Conservation (phyloP, 1,140 invertebrate species). For the Nasonia giraulti region DNA sequence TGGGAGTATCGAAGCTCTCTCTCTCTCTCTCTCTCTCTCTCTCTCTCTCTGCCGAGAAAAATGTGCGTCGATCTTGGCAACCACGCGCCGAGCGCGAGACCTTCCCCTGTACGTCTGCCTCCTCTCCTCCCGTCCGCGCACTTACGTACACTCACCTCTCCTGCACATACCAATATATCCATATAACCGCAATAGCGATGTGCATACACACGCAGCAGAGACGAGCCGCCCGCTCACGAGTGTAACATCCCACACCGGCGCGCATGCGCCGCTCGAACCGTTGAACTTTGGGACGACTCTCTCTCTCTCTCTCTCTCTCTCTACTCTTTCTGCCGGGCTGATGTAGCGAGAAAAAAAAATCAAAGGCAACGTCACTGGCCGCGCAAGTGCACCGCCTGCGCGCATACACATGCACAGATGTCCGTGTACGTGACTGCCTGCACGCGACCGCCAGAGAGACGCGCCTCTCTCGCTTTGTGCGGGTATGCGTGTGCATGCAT, state of each 20-base stretch:
- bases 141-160: background rate
- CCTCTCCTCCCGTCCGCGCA: no score
- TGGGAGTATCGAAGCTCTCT: background rate
- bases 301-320: no score
- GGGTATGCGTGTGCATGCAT: background rate
- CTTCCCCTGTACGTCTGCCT: background rate
- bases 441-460: slow-evolving; percentile 12
- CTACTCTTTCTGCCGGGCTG: background rate
- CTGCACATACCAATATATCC: background rate
- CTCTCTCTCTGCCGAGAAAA: background rate
- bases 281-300: slow-evolving; percentile 56
- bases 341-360: slow-evolving; percentile 36
- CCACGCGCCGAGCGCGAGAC: background rate
- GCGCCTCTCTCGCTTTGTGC: background rate
- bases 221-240: background rate
- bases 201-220: background rate
- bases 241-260: slow-evolving; percentile 29
- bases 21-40: no score
- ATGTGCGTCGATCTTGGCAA: slow-evolving; percentile 6
- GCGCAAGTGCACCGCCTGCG: slow-evolving; percentile 38
- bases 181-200: background rate
- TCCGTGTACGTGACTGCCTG: background rate
- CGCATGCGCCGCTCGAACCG: slow-evolving; percentile 58
- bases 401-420: background rate
- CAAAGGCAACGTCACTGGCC: slow-evolving; percentile 38